phyloP scores from a whole-genome alignment of 2,797 vertebrate genomes.

The Chaenodraco wilsoni region DNA sequence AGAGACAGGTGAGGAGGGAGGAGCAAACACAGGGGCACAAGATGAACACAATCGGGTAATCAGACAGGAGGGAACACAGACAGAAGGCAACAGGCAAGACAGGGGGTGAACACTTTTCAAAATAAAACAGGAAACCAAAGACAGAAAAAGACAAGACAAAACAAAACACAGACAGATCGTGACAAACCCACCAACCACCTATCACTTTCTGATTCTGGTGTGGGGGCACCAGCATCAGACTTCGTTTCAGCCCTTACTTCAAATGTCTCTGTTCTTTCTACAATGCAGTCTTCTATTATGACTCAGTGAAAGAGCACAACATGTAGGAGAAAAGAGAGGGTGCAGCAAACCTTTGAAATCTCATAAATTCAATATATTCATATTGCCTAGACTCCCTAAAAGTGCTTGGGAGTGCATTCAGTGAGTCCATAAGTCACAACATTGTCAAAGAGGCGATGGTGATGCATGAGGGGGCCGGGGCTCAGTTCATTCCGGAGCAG shows the following conservation, averaged over 20 bases:
- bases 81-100: no score
- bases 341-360: constrained; percentile 67
- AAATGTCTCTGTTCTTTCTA: neutral
- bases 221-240: neutral
- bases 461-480: constrained; percentile 74
- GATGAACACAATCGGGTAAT: no score
- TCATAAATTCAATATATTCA: constrained; percentile 80
- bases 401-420: constrained; percentile 80
- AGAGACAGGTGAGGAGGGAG: no score
- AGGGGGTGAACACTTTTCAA: no score
- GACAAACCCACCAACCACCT: neutral
- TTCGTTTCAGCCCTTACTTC: neutral
- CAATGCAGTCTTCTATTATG: neutral
- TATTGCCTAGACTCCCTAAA: constrained; percentile 63
- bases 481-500: constrained; percentile 69
- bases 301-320: constrained; percentile 16
- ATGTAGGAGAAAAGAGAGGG: constrained; percentile 32
- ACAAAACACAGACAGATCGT: no score
- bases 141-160: no score
- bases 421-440: constrained; percentile 81
- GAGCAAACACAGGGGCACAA: no score
- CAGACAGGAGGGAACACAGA: no score
- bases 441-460: constrained; percentile 78
- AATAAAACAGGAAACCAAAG: no score
- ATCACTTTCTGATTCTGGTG: neutral